Conservation (phyloP, 2,797 vertebrate species). For the Malurus splendens region DNA sequence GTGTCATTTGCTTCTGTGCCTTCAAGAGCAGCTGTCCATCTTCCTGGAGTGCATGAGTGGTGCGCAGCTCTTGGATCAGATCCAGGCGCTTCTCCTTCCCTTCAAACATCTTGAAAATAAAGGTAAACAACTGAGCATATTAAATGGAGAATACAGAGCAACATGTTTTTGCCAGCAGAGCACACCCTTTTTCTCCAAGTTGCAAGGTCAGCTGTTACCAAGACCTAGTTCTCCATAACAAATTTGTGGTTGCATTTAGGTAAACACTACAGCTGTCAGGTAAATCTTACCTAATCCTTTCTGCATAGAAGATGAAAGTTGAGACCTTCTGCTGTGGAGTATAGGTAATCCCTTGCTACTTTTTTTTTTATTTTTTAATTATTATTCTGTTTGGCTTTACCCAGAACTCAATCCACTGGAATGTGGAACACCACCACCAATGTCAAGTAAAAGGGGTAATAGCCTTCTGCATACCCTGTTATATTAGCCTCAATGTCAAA, state of each 20-base stretch:
- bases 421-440: background rate
- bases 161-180: background rate
- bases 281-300: background rate
- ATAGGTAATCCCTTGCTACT: background rate
- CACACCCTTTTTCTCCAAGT: background rate
- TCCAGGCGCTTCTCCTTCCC: conserved; percentile 82
- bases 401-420: background rate
- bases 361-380: background rate
- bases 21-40: conserved; percentile 76
- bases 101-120: conserved; percentile 82
- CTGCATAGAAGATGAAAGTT: background rate
- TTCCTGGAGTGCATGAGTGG: conserved; percentile 77
- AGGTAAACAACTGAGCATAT: background rate
- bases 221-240: background rate
- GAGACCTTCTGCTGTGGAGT: background rate
- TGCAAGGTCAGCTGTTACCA: background rate
- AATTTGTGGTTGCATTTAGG: background rate
- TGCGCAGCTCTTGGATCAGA: conserved; percentile 84
- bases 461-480: background rate
- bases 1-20: conserved; percentile 68
- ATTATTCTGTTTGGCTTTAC: background rate
- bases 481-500: background rate
- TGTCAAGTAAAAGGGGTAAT: background rate
- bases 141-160: background rate
- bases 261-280: background rate